phyloP scores from a whole-genome alignment of 1,140 invertebrate species.

The Eumaeus atala region DNA sequence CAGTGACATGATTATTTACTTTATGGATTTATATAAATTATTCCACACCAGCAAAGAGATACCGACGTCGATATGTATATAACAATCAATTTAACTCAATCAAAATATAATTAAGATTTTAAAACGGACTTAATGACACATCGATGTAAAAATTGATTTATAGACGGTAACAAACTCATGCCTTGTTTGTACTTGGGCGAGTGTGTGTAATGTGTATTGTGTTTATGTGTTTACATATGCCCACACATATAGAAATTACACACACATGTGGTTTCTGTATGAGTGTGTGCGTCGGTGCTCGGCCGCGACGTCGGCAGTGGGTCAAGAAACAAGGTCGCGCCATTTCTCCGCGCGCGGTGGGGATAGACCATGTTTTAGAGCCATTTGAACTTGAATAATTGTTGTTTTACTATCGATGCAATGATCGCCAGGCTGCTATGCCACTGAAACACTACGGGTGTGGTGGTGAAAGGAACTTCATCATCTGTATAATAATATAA shows the following conservation, averaged over 20 bases:
- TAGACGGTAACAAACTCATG: background rate
- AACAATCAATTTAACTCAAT: too few species aligned
- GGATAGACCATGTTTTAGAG: slow-evolving; percentile 7
- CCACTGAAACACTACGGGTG: too few species aligned
- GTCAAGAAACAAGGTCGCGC: slow-evolving; percentile 61
- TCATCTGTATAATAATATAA: too few species aligned
- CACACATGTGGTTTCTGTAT: background rate
- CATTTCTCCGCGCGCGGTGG: slow-evolving; percentile 44
- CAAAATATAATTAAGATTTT: too few species aligned
- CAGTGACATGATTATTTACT: too few species aligned
- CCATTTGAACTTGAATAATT: background rate
- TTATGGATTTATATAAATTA: too few species aligned
- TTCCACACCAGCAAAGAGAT: too few species aligned
- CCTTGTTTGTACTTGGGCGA: background rate
- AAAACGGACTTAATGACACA: background rate
- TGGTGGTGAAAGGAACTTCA: too few species aligned
- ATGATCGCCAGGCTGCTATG: too few species aligned
- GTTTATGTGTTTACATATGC: background rate
- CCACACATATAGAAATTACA: too few species aligned
- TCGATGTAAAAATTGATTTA: background rate
- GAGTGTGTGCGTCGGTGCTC: slow-evolving; percentile 37
- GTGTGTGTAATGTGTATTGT: background rate
- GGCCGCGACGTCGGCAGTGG: slow-evolving; percentile 58
- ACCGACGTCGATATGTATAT: too few species aligned
- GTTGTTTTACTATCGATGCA: too few species aligned